These are phyloP conservation scores for Eremobia ochroleuca DNA, from an alignment of 2,888 invertebrate species.

Conservation along the genomic window DNA sequence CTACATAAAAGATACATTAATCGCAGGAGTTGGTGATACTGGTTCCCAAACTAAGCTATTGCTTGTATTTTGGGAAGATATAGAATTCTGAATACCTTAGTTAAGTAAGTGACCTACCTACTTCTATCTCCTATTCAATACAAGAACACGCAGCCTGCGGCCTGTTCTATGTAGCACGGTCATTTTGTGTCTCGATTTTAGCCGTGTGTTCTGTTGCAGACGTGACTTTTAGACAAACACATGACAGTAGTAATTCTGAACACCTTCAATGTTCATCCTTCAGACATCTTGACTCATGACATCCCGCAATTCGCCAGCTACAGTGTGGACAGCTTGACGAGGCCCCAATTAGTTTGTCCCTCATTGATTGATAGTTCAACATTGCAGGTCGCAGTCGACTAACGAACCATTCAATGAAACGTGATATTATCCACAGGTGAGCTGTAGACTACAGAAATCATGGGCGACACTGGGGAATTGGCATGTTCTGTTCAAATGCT, in stretches of 20 bases:
- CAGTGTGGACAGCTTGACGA: not conserved
- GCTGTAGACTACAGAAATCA: not conserved
- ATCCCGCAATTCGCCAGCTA: not conserved
- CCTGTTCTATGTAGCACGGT: not conserved
- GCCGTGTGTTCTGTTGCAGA: not conserved
- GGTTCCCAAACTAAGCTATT: too few species aligned
- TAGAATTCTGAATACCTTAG: not conserved
- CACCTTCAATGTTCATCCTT: too few species aligned
- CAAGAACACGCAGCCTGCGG: not conserved
- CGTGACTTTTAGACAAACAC: not conserved
- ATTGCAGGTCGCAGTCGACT: slow-evolving; percentile 2
- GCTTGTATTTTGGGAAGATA: too few species aligned
- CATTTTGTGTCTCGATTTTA: not conserved
- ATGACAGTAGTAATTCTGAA: not conserved
- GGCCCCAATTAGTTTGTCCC: not conserved
- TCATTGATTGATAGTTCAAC: slow-evolving; percentile 4
- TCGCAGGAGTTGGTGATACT: too few species aligned
- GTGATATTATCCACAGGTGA: not conserved
- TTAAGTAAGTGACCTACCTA: not conserved
- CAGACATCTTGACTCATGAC: not conserved
- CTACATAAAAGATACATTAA: too few species aligned
- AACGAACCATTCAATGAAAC: not conserved
- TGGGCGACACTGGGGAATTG: not conserved
- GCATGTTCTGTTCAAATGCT: not conserved
- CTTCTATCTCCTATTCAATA: too few species aligned